Evolutionary conservation across 2,113 vertebrate species (phyloP).

Genomic region (Vulpes lagopus): DNA sequence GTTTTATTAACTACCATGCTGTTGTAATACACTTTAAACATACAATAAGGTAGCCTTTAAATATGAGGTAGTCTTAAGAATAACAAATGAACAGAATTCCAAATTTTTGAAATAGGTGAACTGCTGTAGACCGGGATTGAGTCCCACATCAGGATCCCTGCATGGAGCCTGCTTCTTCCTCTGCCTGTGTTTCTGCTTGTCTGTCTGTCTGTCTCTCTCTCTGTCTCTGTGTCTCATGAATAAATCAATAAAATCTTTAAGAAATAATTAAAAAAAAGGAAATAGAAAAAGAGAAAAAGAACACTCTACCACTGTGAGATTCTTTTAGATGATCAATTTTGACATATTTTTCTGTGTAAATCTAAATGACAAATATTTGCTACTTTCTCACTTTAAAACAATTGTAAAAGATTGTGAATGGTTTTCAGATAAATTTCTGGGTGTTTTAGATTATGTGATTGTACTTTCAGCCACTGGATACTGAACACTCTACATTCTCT

Average conservation of each 20-base stretch:
- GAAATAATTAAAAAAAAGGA: no score
- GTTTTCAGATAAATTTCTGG: background rate
- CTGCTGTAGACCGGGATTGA: slow-evolving; percentile 83
- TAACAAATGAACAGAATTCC: slow-evolving; percentile 91
- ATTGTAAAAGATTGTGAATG: background rate
- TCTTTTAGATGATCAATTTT: background rate
- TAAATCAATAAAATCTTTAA: no score
- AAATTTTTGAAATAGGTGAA: slow-evolving; percentile 92
- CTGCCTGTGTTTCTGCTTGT: no score
- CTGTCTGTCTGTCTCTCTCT: no score
- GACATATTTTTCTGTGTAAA: background rate
- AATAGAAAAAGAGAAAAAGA: background rate
- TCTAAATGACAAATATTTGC: background rate
- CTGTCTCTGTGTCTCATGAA: no score
- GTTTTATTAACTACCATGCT: slow-evolving; percentile 94
- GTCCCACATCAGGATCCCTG: no score
- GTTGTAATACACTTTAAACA: slow-evolving; percentile 93
- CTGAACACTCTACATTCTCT: background rate
- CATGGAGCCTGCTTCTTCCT: no score
- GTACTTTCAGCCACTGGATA: background rate
- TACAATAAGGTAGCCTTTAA: slow-evolving; percentile 93
- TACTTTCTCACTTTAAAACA: background rate
- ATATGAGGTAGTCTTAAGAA: slow-evolving; percentile 90
- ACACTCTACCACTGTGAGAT: background rate
- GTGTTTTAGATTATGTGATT: background rate